Evolutionary conservation across 1,140 invertebrate genomes (phyloP), one percentile per base, ranked within the genome.

Genomic region (Cyclargus thomasi): DNA sequence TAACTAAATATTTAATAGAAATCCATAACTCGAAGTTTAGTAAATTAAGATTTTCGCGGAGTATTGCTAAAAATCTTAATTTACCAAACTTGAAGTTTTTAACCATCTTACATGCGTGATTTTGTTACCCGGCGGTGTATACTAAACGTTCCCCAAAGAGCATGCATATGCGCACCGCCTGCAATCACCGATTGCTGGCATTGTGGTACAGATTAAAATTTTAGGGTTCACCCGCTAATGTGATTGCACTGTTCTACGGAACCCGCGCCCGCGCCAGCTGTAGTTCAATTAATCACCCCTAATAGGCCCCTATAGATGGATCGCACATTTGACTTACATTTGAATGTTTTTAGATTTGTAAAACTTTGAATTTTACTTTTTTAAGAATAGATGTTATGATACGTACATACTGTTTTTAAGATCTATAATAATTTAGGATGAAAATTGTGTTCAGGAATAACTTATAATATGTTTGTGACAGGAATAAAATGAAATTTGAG

Each of bases 151-250:
- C 86, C 87, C 87, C 85, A 87, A 90, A 90, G 85, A 87, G 76
- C 82, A 85, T 88, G 85, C 87, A 90, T 88, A 88, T 88, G 87
- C 82, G 85, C 82, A 76, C 82, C 72, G 80, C 65, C 74, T 81
- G 87, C 87, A 88, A 90, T 90, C 87, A 90, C 77, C 78, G 85
- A 90, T 90, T 80, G 85, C 79, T 81, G 74, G 78, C 80, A 88
- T 90, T 90, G 87, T 90, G 79, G 74, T 77, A 74, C 79, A 88
- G 87, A 90, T 90, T 90, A 90, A 90, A 90, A 90, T 88, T 90
- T 89, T 88, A 88, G 85, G 85, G 85, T 88, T 88, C 84, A 88
- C 79, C 80, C 86, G 81, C 81, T 90, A 90, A 90, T 90, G 87
- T 83, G 87, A 90, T 90, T 90, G 87, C 84, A 83, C 77, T 83